Conservation (phyloP, 2,113 vertebrate genomes). For the Promerops cafer region DNA sequence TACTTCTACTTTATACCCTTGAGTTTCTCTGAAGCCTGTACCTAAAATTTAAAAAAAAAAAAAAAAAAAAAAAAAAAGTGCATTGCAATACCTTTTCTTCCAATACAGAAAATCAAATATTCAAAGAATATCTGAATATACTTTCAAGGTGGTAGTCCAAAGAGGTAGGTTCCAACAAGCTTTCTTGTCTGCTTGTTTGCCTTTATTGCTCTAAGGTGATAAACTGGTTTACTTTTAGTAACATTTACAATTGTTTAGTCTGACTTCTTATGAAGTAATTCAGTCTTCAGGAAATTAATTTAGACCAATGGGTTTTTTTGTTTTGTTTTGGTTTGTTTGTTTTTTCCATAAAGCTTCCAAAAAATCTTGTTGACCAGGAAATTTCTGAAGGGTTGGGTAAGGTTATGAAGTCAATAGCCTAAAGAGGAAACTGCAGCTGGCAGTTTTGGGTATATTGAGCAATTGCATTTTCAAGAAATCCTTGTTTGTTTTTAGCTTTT, state of each 20-base stretch:
- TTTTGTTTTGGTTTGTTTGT: too few species aligned
- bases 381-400: conserved; percentile 37
- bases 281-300: background rate
- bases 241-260: conserved; percentile 15
- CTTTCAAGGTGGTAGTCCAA: background rate
- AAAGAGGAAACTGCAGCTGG: conserved; percentile 34
- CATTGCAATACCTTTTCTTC: background rate
- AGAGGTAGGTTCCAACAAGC: background rate
- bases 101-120: background rate
- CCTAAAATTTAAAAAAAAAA: background rate
- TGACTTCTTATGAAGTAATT: background rate
- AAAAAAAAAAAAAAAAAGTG: background rate
- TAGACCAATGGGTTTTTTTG: background rate
- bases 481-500: conserved; percentile 33
- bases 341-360: background rate
- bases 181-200: background rate
- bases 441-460: conserved; percentile 30
- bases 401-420: conserved; percentile 26
- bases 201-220: background rate
- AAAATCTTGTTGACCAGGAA: conserved; percentile 43
- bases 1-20: background rate
- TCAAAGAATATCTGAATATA: background rate
- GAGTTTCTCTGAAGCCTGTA: background rate
- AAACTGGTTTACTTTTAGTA: background rate
- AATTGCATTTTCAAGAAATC: conserved; percentile 43